phyloP scores from a whole-genome alignment of 2,797 vertebrate genomes.

The Toxotes lorentzi region DNA sequence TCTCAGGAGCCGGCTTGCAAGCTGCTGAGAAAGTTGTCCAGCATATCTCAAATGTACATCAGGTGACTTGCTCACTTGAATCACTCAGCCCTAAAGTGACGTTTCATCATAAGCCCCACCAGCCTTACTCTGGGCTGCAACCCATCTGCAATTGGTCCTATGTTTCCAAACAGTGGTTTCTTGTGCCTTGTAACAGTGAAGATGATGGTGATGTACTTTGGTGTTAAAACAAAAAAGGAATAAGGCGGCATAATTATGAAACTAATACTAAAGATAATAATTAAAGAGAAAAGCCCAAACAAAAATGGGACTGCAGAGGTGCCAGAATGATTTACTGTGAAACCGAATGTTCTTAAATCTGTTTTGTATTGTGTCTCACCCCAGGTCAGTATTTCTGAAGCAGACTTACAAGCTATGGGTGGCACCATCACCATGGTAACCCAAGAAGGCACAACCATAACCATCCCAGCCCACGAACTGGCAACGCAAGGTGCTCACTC shows the following conservation, averaged over 20 bases:
- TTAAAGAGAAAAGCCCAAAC: neutral
- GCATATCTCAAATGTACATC: too few relatives aligned
- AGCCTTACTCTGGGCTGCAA: neutral
- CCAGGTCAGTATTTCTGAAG: conserved; percentile 96
- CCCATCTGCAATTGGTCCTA: neutral
- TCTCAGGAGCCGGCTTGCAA: too few relatives aligned
- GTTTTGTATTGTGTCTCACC: conserved; percentile 40
- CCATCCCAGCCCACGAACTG: conserved; percentile 96
- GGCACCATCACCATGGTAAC: conserved; percentile 99
- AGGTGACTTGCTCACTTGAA: too few relatives aligned
- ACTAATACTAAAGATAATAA: neutral
- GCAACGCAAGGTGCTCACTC: conserved; percentile 91
- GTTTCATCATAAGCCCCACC: neutral
- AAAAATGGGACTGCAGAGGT: neutral
- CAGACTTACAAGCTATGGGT: conserved; percentile 95
- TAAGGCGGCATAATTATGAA: neutral
- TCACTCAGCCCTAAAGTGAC: too few relatives aligned
- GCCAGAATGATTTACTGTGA: neutral
- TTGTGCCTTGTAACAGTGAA: neutral
- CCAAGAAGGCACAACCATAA: conserved; percentile 98
- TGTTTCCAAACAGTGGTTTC: neutral
- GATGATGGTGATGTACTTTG: neutral
- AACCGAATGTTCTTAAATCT: neutral
- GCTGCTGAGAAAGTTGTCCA: too few relatives aligned
- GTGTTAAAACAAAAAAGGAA: neutral